These are phyloP conservation scores for Pelagia noctiluca DNA, from an alignment of 30 jellyfish, hydroid and myxozoan genomes.

Conservation along the genomic window DNA sequence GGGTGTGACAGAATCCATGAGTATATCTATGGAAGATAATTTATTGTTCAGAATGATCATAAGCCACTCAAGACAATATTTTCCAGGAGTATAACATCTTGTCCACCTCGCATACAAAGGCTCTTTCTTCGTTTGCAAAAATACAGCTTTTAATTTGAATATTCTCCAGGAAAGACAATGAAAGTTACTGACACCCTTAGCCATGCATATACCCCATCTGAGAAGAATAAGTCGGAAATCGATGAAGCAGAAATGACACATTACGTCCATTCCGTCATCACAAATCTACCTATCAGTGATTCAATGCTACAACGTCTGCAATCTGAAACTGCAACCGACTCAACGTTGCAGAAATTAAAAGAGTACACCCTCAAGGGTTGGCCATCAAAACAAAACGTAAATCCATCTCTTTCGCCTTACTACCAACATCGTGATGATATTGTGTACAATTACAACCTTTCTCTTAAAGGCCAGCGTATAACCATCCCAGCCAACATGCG, in stretches of 20 bases:
- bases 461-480: constrained; percentile 61
- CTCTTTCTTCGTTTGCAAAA: constrained; percentile 49
- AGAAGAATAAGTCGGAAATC: constrained; percentile 44
- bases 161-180: constrained; percentile 60
- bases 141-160: constrained; percentile 35
- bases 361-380: constrained; percentile 51
- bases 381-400: constrained; percentile 32
- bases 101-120: constrained; percentile 52
- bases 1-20: constrained; percentile 16
- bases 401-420: constrained; percentile 44
- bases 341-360: constrained; percentile 56
- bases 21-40: constrained; percentile 24
- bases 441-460: constrained; percentile 38
- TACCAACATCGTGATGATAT: constrained; percentile 57
- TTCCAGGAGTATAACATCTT: constrained; percentile 27
- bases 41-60: constrained; percentile 28
- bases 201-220: constrained; percentile 42
- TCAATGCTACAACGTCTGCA: constrained; percentile 38
- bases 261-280: constrained; percentile 12
- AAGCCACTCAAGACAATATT: constrained; percentile 38
- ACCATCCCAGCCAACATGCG: constrained; percentile 48
- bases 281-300: constrained; percentile 18
- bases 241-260: constrained; percentile 37
- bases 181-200: constrained; percentile 48
- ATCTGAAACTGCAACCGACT: constrained; percentile 46